phyloP scores from a whole-genome alignment of 2,797 vertebrate species.

The Myiotriccus ornatus region DNA sequence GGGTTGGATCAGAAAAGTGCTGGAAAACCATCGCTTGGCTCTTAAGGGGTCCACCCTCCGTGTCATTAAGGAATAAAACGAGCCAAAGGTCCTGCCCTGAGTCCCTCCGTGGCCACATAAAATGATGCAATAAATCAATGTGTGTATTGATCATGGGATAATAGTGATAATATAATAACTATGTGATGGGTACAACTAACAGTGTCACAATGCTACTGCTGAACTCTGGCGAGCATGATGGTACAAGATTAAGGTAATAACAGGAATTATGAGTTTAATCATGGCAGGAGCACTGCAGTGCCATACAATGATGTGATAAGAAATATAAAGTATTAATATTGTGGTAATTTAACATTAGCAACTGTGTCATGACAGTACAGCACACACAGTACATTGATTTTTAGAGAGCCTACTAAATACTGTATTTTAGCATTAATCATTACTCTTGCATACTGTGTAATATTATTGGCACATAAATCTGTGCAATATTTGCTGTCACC shows the following conservation, averaged over 20 bases:
- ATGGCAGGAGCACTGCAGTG: not conserved
- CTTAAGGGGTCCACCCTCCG: not conserved
- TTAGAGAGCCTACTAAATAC: not conserved
- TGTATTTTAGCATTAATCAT: not conserved
- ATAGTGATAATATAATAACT: not conserved
- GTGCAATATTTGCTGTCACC: not conserved
- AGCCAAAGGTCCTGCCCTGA: not conserved
- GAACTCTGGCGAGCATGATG: not conserved
- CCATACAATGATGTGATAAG: not conserved
- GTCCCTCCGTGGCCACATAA: not conserved
- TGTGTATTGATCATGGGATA: not conserved
- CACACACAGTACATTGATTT: not conserved
- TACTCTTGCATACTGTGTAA: rapidly evolving
- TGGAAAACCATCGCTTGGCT: not conserved
- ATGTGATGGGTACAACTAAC: not conserved
- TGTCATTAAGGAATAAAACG: not conserved
- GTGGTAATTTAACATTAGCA: not conserved
- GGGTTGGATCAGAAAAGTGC: not conserved
- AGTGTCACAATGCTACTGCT: not conserved
- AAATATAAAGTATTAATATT: not conserved
- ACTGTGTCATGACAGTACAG: not conserved
- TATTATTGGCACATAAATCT: no score
- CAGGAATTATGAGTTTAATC: not conserved
- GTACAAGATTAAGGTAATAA: not conserved
- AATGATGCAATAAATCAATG: not conserved